Evolutionary conservation across 2,113 vertebrate genomes (phyloP).

Genomic region (Globicephala melas): DNA sequence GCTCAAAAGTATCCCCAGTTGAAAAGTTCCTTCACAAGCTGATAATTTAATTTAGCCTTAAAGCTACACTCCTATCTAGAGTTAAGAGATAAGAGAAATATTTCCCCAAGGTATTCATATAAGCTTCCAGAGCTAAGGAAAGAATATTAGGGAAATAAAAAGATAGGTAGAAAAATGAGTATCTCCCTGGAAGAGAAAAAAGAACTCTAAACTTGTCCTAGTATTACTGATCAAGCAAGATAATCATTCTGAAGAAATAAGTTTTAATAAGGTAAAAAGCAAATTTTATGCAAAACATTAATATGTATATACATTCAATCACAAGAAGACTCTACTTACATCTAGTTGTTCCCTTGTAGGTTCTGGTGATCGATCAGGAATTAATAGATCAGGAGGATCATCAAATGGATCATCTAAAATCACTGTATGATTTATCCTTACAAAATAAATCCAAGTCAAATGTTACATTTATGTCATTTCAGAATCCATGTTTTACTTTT

Average conservation of each 20-base stretch:
- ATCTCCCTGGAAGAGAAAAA: background rate
- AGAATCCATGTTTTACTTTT: conserved; percentile 26
- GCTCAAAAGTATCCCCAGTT: background rate
- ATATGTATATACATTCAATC: background rate
- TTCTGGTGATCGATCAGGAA: conserved; percentile 95
- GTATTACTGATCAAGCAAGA: conserved; percentile 26
- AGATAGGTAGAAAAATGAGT: background rate
- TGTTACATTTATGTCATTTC: conserved; percentile 22
- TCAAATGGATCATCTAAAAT: conserved; percentile 97
- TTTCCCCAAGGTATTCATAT: background rate
- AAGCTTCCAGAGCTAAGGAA: conserved; percentile 22
- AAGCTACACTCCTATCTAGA: background rate
- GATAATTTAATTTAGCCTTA: background rate
- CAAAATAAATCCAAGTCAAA: conserved; percentile 60
- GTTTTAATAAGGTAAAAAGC: background rate
- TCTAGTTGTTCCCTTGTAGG: conserved; percentile 95
- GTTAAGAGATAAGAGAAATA: background rate
- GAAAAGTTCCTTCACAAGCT: background rate
- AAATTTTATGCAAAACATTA: background rate
- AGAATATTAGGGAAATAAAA: background rate
- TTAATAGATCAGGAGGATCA: conserved; percentile 89
- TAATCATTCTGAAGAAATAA: background rate
- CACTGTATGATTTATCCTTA: conserved; percentile 97
- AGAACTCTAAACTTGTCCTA: background rate
- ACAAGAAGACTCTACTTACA: conserved; percentile 83